A percentile compares a stretch with the other conserved stretches of the same genome.
Conservation (phyloP, 2,113 vertebrate genomes). For the Phoxinus phoxinus region DNA sequence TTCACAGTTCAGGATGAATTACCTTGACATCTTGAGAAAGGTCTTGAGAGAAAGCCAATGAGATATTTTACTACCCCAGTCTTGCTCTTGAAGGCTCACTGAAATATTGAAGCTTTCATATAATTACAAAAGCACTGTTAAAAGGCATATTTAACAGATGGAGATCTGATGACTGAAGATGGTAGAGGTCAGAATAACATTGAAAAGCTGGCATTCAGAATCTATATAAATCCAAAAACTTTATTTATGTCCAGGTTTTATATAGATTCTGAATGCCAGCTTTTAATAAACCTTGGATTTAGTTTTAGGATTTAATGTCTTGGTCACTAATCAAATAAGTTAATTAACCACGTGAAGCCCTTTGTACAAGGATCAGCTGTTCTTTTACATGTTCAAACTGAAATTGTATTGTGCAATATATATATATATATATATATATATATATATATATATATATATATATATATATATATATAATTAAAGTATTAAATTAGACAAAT, state of each 20-base stretch:
- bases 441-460: too few relatives aligned
- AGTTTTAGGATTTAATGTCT: background rate
- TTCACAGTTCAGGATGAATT: slow-evolving; percentile 34
- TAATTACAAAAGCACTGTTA: slow-evolving; percentile 4
- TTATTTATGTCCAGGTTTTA: too few relatives aligned
- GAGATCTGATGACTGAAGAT: background rate
- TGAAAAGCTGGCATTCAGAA: background rate
- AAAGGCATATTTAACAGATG: background rate
- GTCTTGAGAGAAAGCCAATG: slow-evolving; percentile 12
- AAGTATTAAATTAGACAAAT: background rate
- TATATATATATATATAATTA: too few relatives aligned
- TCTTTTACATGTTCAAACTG: background rate
- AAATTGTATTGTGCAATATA: background rate
- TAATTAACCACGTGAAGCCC: background rate
- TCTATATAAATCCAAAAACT: too few relatives aligned
- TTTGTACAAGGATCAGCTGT: background rate
- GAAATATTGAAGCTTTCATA: background rate
- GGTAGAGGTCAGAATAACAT: background rate
- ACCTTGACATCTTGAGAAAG: slow-evolving; percentile 29
- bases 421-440: too few relatives aligned
- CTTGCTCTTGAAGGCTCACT: background rate
- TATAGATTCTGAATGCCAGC: too few relatives aligned
- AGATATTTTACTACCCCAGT: background rate
- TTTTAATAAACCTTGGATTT: too few relatives aligned
- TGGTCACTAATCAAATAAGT: background rate